These are phyloP conservation scores for Monochamus alternatus DNA, from an alignment of 2,888 invertebrate species.

Conservation along the genomic window DNA sequence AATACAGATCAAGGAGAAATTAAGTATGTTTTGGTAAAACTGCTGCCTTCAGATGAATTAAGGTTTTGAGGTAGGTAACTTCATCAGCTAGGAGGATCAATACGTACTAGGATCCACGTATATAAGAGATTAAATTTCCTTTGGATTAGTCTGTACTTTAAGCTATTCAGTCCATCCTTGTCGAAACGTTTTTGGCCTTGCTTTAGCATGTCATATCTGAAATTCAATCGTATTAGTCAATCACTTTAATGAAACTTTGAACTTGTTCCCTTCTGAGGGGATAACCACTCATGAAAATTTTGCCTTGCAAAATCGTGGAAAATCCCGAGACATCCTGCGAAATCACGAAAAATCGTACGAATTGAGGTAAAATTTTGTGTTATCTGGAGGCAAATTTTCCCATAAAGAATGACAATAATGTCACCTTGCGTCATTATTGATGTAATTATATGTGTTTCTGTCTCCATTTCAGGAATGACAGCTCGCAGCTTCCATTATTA, in stretches of 20 bases:
- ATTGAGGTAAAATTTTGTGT: too few species aligned
- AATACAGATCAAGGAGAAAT: neutral
- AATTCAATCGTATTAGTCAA: conserved; percentile 4
- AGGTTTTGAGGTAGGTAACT: conserved; percentile 16
- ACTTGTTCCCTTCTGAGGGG: too few species aligned
- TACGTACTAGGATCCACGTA: conserved; percentile 87
- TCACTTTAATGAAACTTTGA: neutral
- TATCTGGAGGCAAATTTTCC: too few species aligned
- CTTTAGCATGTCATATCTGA: conserved; percentile 88
- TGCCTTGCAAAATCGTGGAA: too few species aligned
- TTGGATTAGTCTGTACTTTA: conserved; percentile 83
- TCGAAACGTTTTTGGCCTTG: conserved; percentile 88
- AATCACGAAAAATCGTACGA: too few species aligned
- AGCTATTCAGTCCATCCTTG: conserved; percentile 89
- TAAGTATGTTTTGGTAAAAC: conserved; percentile 3
- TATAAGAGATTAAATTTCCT: conserved; percentile 82
- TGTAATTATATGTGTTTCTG: too few species aligned
- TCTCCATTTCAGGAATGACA: too few species aligned
- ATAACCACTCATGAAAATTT: too few species aligned
- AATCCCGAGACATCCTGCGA: too few species aligned
- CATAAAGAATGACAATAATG: too few species aligned
- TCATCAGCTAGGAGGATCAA: conserved; percentile 83
- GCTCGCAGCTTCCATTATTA: too few species aligned
- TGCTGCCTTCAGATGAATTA: neutral
- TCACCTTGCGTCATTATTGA: too few species aligned